Percentiles rank a stretch among this genome's conserved stretches.
phyloP scores from a whole-genome alignment of 2,113 vertebrate genomes.

The zebrafish (Danio rerio) region DNA sequence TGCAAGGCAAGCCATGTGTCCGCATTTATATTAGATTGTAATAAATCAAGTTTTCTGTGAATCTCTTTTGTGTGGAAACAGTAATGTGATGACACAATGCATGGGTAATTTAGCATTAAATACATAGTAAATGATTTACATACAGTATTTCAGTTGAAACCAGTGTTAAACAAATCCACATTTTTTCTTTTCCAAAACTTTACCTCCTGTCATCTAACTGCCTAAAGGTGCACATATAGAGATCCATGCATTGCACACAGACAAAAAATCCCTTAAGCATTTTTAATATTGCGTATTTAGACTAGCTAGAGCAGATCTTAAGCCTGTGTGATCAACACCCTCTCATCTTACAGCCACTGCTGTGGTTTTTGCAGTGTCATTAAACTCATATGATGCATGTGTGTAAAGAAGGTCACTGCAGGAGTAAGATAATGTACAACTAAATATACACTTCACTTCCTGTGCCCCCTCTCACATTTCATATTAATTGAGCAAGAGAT shows the following conservation, averaged over 20 bases:
- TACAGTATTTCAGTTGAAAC: background rate
- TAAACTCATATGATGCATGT: conserved; percentile 30
- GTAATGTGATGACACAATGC: conserved; percentile 3
- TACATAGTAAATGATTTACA: background rate
- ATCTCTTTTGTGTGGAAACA: background rate
- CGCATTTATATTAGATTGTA: conserved; percentile 7
- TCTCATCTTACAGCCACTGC: conserved; percentile 26
- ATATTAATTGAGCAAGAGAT: conserved; percentile 57
- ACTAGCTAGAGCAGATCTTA: background rate
- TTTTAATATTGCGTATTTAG: background rate
- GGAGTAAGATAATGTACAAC: conserved; percentile 63
- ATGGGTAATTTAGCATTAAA: background rate
- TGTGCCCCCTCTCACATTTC: conserved; percentile 70
- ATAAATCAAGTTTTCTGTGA: background rate
- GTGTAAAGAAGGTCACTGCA: conserved; percentile 58
- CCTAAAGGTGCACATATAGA: background rate
- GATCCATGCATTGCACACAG: background rate
- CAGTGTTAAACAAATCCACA: conserved; percentile 1
- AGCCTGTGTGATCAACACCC: conserved; percentile 3
- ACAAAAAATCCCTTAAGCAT: background rate
- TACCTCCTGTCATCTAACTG: background rate
- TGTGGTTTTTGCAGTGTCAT: conserved; percentile 17
- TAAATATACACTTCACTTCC: conserved; percentile 75
- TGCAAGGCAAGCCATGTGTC: background rate
- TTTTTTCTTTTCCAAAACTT: conserved; percentile 3